phyloP scores from a whole-genome alignment of 2,113 vertebrate species.

The Tenrec ecaudatus region DNA sequence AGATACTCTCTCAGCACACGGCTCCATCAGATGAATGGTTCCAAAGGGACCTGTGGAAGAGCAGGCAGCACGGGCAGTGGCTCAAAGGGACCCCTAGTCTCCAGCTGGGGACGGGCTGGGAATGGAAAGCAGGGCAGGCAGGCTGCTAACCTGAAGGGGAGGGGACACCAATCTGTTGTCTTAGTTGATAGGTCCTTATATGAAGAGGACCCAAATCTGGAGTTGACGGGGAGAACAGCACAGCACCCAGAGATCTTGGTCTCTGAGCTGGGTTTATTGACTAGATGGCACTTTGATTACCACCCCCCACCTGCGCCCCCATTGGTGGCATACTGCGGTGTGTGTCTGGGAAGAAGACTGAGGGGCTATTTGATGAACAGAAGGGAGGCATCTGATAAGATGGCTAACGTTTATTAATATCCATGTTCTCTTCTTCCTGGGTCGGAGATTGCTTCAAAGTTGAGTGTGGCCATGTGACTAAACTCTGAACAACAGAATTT shows the following conservation, averaged over 20 bases:
- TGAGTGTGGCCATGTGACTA: too few species aligned
- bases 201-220: neutral
- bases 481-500: too few species aligned
- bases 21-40: neutral
- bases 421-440: neutral
- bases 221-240: neutral
- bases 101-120: neutral
- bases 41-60: neutral
- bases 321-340: neutral
- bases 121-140: neutral
- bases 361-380: neutral
- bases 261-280: neutral
- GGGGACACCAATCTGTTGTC: neutral
- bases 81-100: neutral
- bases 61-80: neutral
- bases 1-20: neutral
- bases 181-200: neutral
- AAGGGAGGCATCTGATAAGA: neutral
- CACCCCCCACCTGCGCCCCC: neutral
- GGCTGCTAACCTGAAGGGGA: neutral
- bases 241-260: neutral
- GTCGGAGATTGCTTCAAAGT: too few species aligned
- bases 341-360: neutral
- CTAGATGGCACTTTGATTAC: neutral
- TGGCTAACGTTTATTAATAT: neutral